Conservation (phyloP, 1,140 invertebrate species). For the Drosophila nigrodunni region DNA sequence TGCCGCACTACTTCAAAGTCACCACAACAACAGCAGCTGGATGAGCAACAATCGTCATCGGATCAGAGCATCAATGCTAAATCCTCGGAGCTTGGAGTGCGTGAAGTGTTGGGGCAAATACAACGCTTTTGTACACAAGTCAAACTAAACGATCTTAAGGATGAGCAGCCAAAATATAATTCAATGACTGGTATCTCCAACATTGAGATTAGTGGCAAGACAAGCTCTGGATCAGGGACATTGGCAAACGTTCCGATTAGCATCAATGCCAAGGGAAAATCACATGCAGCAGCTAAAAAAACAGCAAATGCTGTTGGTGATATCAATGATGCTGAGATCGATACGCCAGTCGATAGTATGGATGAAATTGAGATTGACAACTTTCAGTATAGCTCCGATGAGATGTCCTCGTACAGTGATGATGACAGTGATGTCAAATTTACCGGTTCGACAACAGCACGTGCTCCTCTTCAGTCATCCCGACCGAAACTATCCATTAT, state of each 20-base stretch:
- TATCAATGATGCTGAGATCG: slow-evolving; percentile 34
- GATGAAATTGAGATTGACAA: slow-evolving; percentile 66
- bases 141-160: slow-evolving; percentile 46
- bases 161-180: slow-evolving; percentile 27
- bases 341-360: slow-evolving; percentile 60
- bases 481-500: not conserved
- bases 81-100: slow-evolving; percentile 66
- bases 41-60: slow-evolving; percentile 49
- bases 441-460: slow-evolving; percentile 44
- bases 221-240: not conserved
- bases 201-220: slow-evolving; percentile 3
- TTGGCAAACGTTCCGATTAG: not conserved
- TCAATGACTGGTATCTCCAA: not conserved
- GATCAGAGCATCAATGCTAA: slow-evolving; percentile 56
- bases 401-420: slow-evolving; percentile 63
- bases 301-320: not conserved
- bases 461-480: slow-evolving; percentile 9
- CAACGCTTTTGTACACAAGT: slow-evolving; percentile 69
- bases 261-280: slow-evolving; percentile 14
- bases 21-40: slow-evolving; percentile 15
- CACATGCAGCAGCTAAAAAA: not conserved
- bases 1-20: slow-evolving; percentile 56
- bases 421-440: slow-evolving; percentile 58
- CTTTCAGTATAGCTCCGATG: slow-evolving; percentile 70
- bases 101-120: slow-evolving; percentile 67